A percentile compares a stretch with the other conserved stretches of the same genome.
These are phyloP conservation scores for Drosophila merina DNA, from an alignment of 2,888 invertebrate genomes.

Conservation along the genomic window DNA sequence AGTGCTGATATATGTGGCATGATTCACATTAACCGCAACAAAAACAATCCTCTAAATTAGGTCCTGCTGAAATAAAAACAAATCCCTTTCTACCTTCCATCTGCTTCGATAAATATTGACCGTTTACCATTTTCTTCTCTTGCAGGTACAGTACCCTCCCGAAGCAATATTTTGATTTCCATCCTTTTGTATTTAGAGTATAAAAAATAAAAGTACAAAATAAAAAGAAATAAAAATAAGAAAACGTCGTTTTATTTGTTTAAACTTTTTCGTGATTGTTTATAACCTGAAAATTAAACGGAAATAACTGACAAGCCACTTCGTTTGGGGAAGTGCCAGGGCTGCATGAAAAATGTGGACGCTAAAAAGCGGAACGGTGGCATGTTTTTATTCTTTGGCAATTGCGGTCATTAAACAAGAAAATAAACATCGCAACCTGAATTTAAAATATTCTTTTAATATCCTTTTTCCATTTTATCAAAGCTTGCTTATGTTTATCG, in stretches of 20 bases:
- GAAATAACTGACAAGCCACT: neutral
- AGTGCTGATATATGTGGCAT: slow-evolving; percentile 67
- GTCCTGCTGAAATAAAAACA: slow-evolving; percentile 71
- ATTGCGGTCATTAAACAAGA: neutral
- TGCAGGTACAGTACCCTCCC: slow-evolving; percentile 49
- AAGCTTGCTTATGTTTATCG: neutral
- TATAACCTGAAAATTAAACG: slow-evolving; percentile 25
- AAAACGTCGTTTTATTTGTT: slow-evolving; percentile 8
- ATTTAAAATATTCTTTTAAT: neutral
- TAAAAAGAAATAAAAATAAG: slow-evolving; percentile 7
- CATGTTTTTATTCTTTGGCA: neutral
- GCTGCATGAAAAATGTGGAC: slow-evolving; percentile 9
- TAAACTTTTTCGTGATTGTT: slow-evolving; percentile 10
- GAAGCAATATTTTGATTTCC: neutral
- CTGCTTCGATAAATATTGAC: neutral
- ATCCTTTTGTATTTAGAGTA: neutral
- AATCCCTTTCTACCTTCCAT: neutral
- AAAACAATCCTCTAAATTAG: slow-evolving; percentile 75
- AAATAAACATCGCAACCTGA: neutral
- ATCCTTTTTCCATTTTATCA: neutral
- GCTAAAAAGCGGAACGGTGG: neutral
- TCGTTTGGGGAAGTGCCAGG: slow-evolving; percentile 18
- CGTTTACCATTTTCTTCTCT: neutral
- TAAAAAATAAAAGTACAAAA: neutral
- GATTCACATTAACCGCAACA: slow-evolving; percentile 80